A percentile compares a stretch with the other conserved stretches of the same genome.
phyloP scores from a whole-genome alignment of 1,140 invertebrate species.

The Drosophila miranda region DNA sequence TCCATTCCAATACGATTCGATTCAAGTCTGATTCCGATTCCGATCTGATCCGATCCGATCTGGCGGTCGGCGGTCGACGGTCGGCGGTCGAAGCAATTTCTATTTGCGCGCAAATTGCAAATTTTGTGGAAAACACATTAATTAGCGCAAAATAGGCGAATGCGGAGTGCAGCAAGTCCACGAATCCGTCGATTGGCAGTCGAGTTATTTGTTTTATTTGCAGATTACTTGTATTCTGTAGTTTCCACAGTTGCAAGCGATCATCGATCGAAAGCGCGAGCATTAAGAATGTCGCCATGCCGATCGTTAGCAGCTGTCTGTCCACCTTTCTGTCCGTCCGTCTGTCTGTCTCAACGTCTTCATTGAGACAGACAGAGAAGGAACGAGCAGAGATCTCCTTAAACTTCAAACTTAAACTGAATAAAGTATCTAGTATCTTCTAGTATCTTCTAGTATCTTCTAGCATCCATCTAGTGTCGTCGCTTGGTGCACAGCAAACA shows the following conservation, averaged over 20 bases:
- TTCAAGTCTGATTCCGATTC: slow-evolving; percentile 39
- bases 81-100: slow-evolving; percentile 52
- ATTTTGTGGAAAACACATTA: slow-evolving; percentile 81
- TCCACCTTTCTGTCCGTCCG: too few species aligned
- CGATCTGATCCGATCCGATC: too few species aligned
- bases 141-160: slow-evolving; percentile 74
- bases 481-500: slow-evolving; percentile 7
- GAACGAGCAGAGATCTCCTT: slow-evolving; percentile 10
- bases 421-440: slow-evolving; percentile 20
- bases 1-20: slow-evolving; percentile 30
- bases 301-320: slow-evolving; percentile 13
- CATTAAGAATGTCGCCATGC: slow-evolving; percentile 12
- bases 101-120: slow-evolving; percentile 78
- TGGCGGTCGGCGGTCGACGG: too few species aligned
- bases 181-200: slow-evolving; percentile 1
- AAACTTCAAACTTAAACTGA: slow-evolving; percentile 42
- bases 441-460: not conserved
- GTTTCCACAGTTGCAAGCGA: not conserved
- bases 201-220: slow-evolving; percentile 38
- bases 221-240: not conserved
- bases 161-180: slow-evolving; percentile 41
- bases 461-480: not conserved
- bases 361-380: too few species aligned
- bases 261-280: not conserved
- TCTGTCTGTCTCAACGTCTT: too few species aligned